A percentile compares a stretch with the other conserved stretches of the same genome.
These are phyloP conservation scores for Dicrurus megarhynchus DNA, from an alignment of 2,113 vertebrate species.

Conservation along the genomic window DNA sequence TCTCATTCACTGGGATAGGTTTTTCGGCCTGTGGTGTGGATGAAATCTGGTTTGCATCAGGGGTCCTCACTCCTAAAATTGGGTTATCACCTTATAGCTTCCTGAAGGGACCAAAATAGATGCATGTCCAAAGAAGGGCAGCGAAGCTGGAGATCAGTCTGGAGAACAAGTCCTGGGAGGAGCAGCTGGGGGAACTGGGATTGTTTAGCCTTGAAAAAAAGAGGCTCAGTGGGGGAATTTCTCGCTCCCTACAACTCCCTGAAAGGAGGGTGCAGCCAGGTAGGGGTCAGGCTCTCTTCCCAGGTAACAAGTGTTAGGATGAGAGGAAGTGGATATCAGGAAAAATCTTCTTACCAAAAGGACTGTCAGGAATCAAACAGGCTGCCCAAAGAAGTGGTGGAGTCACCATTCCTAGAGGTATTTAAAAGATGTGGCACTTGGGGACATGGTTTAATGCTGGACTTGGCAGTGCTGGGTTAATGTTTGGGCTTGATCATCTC, in stretches of 20 bases:
- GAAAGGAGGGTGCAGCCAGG: neutral
- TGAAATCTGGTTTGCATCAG: neutral
- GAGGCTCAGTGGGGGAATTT: neutral
- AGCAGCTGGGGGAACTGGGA: neutral
- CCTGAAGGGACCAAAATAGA: neutral
- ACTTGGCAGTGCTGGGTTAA: too few species aligned
- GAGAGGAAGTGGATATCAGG: neutral
- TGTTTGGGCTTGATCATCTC: accelerated
- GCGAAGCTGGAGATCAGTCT: neutral
- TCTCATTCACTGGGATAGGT: neutral
- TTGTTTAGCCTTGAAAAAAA: neutral
- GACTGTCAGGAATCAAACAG: neutral
- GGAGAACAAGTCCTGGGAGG: neutral
- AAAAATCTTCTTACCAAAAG: neutral
- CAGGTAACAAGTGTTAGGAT: too few species aligned
- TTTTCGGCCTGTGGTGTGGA: neutral
- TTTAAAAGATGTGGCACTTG: neutral
- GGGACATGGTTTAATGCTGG: neutral
- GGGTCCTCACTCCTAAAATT: neutral
- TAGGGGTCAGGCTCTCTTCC: accelerated
- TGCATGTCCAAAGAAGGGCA: neutral
- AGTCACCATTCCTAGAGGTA: too few species aligned
- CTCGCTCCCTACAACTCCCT: accelerated
- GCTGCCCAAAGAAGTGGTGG: neutral
- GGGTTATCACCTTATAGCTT: neutral